Evolutionary conservation across 2,113 vertebrate genomes (phyloP).

Genomic region (Rhagologus leucostigma): DNA sequence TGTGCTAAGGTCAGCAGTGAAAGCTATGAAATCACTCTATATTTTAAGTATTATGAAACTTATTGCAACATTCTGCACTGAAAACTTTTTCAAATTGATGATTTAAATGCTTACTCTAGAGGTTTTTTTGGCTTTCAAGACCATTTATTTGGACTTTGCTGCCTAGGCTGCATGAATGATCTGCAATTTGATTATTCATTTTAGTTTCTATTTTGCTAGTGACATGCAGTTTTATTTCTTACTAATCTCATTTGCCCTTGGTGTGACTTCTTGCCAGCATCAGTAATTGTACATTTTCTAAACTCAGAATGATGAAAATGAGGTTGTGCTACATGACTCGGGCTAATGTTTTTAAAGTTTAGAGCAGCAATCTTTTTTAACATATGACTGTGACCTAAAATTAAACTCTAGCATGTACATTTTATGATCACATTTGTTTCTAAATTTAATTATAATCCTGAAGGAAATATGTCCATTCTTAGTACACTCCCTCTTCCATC

Average conservation of each 20-base stretch:
- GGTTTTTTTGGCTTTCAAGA: background rate
- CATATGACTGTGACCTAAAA: background rate
- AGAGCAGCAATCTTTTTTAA: background rate
- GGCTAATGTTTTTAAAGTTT: background rate
- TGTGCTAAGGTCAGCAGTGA: background rate
- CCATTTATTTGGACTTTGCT: background rate
- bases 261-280: constrained; percentile 4
- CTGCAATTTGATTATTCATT: constrained; percentile 9
- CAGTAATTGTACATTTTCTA: constrained; percentile 26
- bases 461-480: background rate
- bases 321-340: background rate
- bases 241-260: constrained; percentile 13
- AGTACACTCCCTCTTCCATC: background rate
- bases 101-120: background rate
- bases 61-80: background rate
- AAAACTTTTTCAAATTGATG: background rate
- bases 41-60: background rate
- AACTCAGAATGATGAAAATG: constrained; percentile 7
- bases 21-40: background rate
- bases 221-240: constrained; percentile 8
- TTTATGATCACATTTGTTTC: background rate
- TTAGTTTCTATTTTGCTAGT: constrained; percentile 2
- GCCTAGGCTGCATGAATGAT: background rate
- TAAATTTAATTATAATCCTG: constrained; percentile 13
- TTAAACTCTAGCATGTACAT: background rate